These are phyloP conservation scores for Euura lappo DNA, from an alignment of 1,140 invertebrate genomes.

Conservation along the genomic window DNA sequence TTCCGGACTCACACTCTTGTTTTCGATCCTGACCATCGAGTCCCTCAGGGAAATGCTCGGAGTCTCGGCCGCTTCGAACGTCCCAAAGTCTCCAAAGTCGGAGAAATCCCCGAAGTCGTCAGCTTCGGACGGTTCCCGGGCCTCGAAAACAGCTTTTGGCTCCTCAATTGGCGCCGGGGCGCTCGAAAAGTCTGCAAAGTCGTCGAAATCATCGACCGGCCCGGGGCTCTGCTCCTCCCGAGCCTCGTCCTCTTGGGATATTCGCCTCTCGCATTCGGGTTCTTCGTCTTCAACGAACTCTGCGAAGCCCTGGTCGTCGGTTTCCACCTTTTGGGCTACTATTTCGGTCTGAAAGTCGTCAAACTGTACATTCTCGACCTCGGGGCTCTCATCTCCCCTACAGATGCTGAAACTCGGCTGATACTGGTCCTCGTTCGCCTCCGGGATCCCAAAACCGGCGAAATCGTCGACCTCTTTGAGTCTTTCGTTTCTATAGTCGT, in stretches of 20 bases:
- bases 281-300: background rate
- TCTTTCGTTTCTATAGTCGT: conserved; percentile 50
- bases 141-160: conserved; percentile 17
- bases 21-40: conserved; percentile 62
- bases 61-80: conserved; percentile 37
- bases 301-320: background rate
- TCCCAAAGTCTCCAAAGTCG: conserved; percentile 61
- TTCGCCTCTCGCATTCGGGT: background rate
- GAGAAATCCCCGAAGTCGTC: conserved; percentile 68
- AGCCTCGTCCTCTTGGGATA: background rate
- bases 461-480: conserved; percentile 20
- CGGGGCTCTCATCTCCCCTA: no score
- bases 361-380: no score
- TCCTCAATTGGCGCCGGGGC: conserved; percentile 11
- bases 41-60: conserved; percentile 53
- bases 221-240: background rate
- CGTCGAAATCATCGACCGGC: conserved; percentile 39
- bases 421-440: no score
- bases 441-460: no score
- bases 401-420: no score
- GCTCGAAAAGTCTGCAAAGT: conserved; percentile 46
- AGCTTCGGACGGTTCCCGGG: conserved; percentile 32
- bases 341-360: background rate
- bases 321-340: background rate
- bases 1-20: conserved; percentile 53